phyloP scores from a whole-genome alignment of 2,797 vertebrate species.

The Euthynnus affinis region DNA sequence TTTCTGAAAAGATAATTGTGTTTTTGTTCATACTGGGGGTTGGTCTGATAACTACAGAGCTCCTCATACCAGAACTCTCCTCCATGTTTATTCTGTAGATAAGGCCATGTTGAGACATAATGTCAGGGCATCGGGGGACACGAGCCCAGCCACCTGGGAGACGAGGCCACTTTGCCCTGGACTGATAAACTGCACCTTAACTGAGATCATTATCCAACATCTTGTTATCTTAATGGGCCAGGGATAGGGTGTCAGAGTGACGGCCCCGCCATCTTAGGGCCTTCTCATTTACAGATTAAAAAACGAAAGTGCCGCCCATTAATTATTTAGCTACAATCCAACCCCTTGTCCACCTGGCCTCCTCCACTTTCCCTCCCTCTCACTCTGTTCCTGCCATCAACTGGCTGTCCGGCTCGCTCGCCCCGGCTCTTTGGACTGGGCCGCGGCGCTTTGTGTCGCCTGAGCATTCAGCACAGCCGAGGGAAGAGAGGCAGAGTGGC shows the following conservation, averaged over 20 bases:
- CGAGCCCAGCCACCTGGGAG: constrained; percentile 66
- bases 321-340: constrained; percentile 87
- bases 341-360: constrained; percentile 70
- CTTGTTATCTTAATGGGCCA: constrained; percentile 95
- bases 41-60: too few relatives aligned
- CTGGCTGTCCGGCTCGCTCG: constrained; percentile 50
- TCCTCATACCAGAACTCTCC: constrained; percentile 12
- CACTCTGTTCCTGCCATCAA: constrained; percentile 42
- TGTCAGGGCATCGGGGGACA: constrained; percentile 48
- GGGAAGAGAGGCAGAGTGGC: constrained; percentile 54
- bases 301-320: constrained; percentile 89
- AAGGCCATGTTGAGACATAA: constrained; percentile 43
- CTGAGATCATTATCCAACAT: constrained; percentile 85
- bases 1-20: not conserved
- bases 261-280: constrained; percentile 74
- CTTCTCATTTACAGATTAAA: constrained; percentile 96
- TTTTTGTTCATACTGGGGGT: not conserved
- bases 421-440: constrained; percentile 23
- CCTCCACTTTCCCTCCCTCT: constrained; percentile 46
- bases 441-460: constrained; percentile 86
- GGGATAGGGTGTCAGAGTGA: constrained; percentile 84
- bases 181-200: constrained; percentile 80
- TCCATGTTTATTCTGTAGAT: constrained; percentile 24
- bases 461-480: constrained; percentile 87
- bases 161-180: constrained; percentile 66